These are phyloP conservation scores for Paramormyrops kingsleyae DNA, from an alignment of 2,113 vertebrate genomes.

Conservation along the genomic window DNA sequence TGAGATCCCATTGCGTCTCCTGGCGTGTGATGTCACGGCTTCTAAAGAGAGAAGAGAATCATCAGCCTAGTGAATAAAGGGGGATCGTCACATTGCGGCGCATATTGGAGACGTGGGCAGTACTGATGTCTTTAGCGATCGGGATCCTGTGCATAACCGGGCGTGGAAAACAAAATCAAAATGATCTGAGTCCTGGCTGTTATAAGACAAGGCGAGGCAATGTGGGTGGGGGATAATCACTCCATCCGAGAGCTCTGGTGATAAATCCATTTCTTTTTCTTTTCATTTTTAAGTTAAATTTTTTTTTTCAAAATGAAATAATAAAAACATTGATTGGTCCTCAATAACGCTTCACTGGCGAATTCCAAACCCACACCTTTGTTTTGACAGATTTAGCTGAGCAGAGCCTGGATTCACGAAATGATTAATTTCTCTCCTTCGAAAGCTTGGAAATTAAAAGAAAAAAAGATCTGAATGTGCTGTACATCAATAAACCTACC, in stretches of 20 bases:
- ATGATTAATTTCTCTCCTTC: constrained; percentile 6
- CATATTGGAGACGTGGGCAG: not conserved
- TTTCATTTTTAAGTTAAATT: not conserved
- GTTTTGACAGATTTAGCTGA: constrained; percentile 1
- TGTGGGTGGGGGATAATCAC: not conserved
- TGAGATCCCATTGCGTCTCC: not conserved
- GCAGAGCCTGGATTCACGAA: not conserved
- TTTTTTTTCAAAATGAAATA: not conserved
- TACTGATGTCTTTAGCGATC: not conserved
- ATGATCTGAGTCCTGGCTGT: not conserved
- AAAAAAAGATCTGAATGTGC: not conserved
- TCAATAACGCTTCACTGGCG: not conserved
- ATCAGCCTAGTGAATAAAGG: not conserved
- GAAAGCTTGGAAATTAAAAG: not conserved
- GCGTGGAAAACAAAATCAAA: not conserved
- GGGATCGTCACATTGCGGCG: not conserved
- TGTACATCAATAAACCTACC: not conserved
- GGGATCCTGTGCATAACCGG: not conserved
- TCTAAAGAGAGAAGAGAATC: not conserved
- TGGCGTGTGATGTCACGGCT: not conserved
- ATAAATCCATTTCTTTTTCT: not conserved
- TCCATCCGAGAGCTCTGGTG: not conserved
- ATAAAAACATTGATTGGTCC: not conserved
- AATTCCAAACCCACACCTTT: not conserved
- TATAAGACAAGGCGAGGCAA: not conserved